A percentile compares a stretch with the other conserved stretches of the same genome.
phyloP scores from a whole-genome alignment of 2,888 invertebrate species.

The Scotopteryx bipunctaria region DNA sequence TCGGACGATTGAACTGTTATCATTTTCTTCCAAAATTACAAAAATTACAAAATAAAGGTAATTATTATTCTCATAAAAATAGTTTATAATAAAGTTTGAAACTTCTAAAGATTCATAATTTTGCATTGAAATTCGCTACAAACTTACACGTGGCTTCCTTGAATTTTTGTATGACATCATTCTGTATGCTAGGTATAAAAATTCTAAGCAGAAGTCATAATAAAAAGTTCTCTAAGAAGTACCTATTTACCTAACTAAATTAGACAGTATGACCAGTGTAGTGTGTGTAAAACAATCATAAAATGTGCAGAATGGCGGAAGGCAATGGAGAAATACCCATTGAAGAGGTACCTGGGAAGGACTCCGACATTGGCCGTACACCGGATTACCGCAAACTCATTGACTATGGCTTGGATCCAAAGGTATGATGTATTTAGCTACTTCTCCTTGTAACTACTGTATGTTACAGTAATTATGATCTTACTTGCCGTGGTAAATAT shows the following conservation, averaged over 20 bases:
- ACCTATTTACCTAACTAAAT: constrained; percentile 2
- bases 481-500: too few species aligned
- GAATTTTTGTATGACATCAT: constrained; percentile 77
- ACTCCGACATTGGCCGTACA: constrained; percentile 88
- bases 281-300: constrained; percentile 72
- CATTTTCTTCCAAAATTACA: constrained; percentile 83
- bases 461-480: background rate
- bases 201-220: constrained; percentile 44
- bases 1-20: constrained; percentile 81
- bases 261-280: constrained; percentile 42
- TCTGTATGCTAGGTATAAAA: constrained; percentile 60
- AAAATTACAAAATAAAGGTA: constrained; percentile 82
- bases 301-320: constrained; percentile 90
- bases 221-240: constrained; percentile 24
- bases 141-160: constrained; percentile 71
- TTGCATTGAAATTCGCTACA: constrained; percentile 35
- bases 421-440: constrained; percentile 84
- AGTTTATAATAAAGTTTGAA: constrained; percentile 21
- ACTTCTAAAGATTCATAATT: constrained; percentile 18
- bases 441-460: too few species aligned
- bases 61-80: constrained; percentile 58
- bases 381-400: constrained; percentile 97
- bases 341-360: constrained; percentile 88
- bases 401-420: constrained; percentile 97
- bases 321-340: constrained; percentile 92